Evolutionary conservation across 2,113 vertebrate genomes (phyloP), one percentile per base, ranked within the genome.

Genomic region (Dolichallabes microphthalmus): DNA sequence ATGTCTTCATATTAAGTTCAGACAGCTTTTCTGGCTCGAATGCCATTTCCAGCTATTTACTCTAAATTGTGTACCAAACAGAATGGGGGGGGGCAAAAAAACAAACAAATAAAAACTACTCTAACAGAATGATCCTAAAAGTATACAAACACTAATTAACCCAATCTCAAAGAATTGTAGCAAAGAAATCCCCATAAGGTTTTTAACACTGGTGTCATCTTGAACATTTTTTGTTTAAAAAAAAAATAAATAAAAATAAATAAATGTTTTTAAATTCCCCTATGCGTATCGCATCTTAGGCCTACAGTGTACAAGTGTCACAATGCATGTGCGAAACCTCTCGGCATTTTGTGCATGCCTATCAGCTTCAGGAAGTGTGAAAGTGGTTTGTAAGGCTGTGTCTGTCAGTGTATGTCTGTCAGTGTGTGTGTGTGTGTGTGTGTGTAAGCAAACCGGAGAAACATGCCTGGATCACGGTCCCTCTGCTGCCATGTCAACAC

Each of bases 401-500:
- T 86, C 52, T 84, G 30, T 68, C 4, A 35, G 22, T 73, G 15
- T 66, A 4, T 5, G 9, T 78, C 25, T 77, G 19, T 73, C n/a
- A n/a, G 66, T 66, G 61, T 75, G 50, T 82, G 80, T 63, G 19
- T 73, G 66, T 66, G 61, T 75, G 19, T 73, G 66, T 66, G 61
- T 75, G 50, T 82, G 80, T 63, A 58, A 32, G 80, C 52, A 76
- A 63, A 50, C 30, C 82, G 53, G 82, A 87, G 55, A 87, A 85
- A 85, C 80, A 87, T 86, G 87, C 75, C 85, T 71, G 85, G 79
- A 85, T 76, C 66, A 52, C 86, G 76, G 35, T 82, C 82, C 14
- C 87, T 91, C 61, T 91, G 88, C 87, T 91, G 90, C 83, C 80
- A 89, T 76, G 83, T 91, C 77, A 79, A 82, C 85, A 87, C 87